phyloP scores from a whole-genome alignment of 2,797 vertebrate genomes.

The Arnoldichthys spilopterus region DNA sequence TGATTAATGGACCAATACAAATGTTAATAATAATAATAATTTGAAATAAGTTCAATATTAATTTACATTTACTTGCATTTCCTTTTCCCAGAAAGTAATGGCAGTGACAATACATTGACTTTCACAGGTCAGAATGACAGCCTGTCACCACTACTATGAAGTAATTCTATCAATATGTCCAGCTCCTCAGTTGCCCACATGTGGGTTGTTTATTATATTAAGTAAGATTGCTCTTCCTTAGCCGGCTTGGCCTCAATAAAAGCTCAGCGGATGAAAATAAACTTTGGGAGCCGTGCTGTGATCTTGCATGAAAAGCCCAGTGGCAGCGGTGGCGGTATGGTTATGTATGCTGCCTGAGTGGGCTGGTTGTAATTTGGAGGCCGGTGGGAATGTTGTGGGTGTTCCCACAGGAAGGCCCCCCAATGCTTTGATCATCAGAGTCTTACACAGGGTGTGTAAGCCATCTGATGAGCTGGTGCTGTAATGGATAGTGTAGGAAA shows the following conservation, averaged over 20 bases:
- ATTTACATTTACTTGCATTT: no score
- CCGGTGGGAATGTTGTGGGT: constrained; percentile 66
- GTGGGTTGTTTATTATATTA: background rate
- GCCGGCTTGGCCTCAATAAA: background rate
- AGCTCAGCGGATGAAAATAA: background rate
- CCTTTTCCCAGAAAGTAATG: no score
- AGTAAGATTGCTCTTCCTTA: background rate
- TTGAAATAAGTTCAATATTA: no score
- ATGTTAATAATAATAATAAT: no score
- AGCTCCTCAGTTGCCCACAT: background rate
- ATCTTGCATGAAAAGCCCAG: constrained; percentile 37
- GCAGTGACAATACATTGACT: background rate
- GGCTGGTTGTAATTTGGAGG: constrained; percentile 59
- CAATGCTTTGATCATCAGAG: constrained; percentile 72
- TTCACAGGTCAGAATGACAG: background rate
- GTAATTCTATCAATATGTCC: background rate
- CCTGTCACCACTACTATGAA: background rate
- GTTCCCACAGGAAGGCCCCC: constrained; percentile 59
- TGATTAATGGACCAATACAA: no score
- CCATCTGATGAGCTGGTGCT: constrained; percentile 51
- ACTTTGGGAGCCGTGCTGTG: constrained; percentile 42
- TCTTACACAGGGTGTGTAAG: constrained; percentile 57
- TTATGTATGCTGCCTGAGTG: constrained; percentile 59
- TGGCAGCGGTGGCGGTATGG: constrained; percentile 49
- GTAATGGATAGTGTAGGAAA: constrained; percentile 10